phyloP scores from a whole-genome alignment of 2,797 vertebrate genomes.

The Lacerta agilis region DNA sequence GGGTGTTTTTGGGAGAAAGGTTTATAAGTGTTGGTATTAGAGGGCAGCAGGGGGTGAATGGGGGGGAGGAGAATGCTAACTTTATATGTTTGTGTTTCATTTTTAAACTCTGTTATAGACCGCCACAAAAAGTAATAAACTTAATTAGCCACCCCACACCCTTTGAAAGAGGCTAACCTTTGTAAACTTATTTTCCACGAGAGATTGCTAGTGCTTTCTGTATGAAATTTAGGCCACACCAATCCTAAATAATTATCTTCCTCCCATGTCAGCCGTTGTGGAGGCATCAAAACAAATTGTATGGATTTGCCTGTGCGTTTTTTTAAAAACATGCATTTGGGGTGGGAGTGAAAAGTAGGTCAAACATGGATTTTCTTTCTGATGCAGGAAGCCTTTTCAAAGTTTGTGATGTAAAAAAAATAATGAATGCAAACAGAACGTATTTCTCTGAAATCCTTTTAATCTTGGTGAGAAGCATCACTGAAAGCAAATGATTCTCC shows the following conservation, averaged over 20 bases:
- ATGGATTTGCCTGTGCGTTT: background rate
- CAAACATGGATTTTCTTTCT: slow-evolving; percentile 35
- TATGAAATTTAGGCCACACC: background rate
- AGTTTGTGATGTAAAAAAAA: slow-evolving; percentile 53
- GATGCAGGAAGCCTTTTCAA: slow-evolving; percentile 56
- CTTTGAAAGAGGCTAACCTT: background rate
- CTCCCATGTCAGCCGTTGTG: slow-evolving; percentile 22
- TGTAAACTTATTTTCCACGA: background rate
- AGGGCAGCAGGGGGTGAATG: too few relatives aligned
- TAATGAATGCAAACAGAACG: slow-evolving; percentile 39
- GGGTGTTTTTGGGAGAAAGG: background rate
- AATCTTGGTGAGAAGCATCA: background rate
- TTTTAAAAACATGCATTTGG: background rate
- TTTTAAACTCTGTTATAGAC: slow-evolving; percentile 6
- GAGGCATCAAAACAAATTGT: background rate
- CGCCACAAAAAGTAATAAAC: background rate
- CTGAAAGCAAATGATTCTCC: background rate
- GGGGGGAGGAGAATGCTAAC: background rate
- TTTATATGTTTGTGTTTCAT: background rate
- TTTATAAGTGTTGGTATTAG: background rate
- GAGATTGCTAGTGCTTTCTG: background rate
- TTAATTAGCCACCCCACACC: background rate
- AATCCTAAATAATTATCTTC: background rate
- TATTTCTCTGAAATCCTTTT: slow-evolving; percentile 50
- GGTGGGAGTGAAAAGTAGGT: slow-evolving; percentile 33